Evolutionary conservation across 2,888 invertebrate genomes (phyloP), one percentile per base, ranked within the genome.

Genomic region (Acronicta psi): DNA sequence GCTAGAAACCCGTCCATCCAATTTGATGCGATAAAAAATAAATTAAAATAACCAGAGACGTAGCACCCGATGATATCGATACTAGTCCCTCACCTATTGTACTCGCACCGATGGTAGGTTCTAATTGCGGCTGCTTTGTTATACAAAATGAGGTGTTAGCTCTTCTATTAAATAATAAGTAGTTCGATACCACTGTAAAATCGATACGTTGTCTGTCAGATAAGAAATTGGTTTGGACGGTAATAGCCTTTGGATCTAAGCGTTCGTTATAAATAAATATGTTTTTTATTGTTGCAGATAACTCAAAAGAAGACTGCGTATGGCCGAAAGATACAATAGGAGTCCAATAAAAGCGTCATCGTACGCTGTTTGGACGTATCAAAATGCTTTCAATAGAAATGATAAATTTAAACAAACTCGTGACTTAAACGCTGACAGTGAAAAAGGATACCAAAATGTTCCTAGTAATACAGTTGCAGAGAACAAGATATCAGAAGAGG

Each of bases 71-170:
- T 93, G 92, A 91, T 93, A 93, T 92, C 91, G 91, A 91, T 87
- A 90, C 88, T 81, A 75, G 82, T 81, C 84, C 82, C 85, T 82
- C 82, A 80, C 75, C 89, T 81, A 93, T 93, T 93, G 92, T 93
- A 81, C 85, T 85, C 80, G 81, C 77, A 81, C 83, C 89, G 86
- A 86, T 86, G 83, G 89, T 85, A 89, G 87, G 85, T 85, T 88
- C 89, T 92, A 94, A 94, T 93, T 93, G 93, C 90, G 88, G 88
- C 77, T 73, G 87, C 91, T 92, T 94, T 94, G 92, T 93, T 90
- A 92, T 85, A 90, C 86, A 91, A 93, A 93, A 93, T 93, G 92
- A 93, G 89, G 93, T 93, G 93, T 93, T 92, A 92, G 91, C 89
- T 92, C 86, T 89, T 86, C 88, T 91, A 92, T 93, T 92, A 91